These are phyloP conservation scores for Calyptommatus sinebrachiatus DNA, from an alignment of 2,113 vertebrate species.

Conservation along the genomic window DNA sequence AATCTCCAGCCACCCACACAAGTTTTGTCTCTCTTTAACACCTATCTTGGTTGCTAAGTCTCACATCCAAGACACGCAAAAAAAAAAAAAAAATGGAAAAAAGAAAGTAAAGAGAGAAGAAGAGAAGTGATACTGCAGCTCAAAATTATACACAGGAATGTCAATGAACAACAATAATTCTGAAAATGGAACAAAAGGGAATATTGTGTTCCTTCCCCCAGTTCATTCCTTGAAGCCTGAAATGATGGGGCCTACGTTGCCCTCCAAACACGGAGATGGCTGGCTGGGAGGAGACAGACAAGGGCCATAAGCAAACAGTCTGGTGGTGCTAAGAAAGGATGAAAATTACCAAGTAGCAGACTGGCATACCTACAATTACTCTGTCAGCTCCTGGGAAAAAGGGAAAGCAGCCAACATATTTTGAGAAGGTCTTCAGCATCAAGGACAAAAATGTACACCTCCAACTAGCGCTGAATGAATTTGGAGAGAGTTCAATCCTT, in stretches of 20 bases:
- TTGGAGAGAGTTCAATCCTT: not conserved
- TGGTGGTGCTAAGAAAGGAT: not conserved
- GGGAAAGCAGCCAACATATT: not conserved
- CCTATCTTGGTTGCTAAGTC: conserved; percentile 69
- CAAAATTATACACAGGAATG: conserved; percentile 37
- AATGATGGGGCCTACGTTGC: not conserved
- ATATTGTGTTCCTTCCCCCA: not conserved
- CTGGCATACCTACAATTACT: not conserved
- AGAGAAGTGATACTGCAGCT: conserved; percentile 53
- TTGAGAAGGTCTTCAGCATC: not conserved
- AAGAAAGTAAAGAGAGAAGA: not conserved
- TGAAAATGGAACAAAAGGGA: rapidly evolving
- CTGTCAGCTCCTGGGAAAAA: not conserved
- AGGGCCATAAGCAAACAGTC: not conserved
- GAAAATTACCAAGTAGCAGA: not conserved
- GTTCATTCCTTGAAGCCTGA: not conserved
- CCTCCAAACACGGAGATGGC: rapidly evolving
- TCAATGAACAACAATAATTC: conserved; percentile 38
- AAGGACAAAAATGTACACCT: not conserved
- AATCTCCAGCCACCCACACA: conserved; percentile 67
- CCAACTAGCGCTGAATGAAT: rapidly evolving
- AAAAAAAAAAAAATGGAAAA: conserved; percentile 30
- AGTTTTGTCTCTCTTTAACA: conserved; percentile 71
- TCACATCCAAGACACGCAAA: conserved; percentile 56
- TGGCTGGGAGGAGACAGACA: not conserved